Evolutionary conservation across 2,797 vertebrate species (phyloP).

Genomic region (Hypotaenidia okinawae): DNA sequence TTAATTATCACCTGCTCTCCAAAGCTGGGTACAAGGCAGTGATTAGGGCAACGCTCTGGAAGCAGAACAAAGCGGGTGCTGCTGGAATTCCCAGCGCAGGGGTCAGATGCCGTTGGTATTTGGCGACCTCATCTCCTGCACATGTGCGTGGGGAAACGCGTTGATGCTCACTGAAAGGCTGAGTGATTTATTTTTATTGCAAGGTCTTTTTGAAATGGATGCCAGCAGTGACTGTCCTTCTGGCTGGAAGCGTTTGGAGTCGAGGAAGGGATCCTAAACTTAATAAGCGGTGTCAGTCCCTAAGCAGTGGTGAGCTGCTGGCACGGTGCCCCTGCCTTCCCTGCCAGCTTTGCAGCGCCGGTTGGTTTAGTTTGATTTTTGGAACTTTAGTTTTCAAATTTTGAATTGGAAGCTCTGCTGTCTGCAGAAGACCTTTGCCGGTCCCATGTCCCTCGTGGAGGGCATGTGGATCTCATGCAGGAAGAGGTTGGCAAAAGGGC

Average conservation of each 20-base stretch:
- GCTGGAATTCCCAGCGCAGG: conserved; percentile 55
- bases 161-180: conserved; percentile 47
- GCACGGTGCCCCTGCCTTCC: neutral
- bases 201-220: conserved; percentile 59
- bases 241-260: conserved; percentile 32
- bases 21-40: neutral
- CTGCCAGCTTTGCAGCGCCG: conserved; percentile 11
- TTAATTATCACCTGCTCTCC: conserved; percentile 61
- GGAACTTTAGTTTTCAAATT: neutral
- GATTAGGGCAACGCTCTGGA: neutral
- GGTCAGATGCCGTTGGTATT: conserved; percentile 54
- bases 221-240: conserved; percentile 53
- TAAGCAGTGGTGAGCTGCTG: conserved; percentile 5
- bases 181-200: conserved; percentile 70
- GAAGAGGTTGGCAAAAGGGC: neutral
- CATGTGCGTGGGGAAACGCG: neutral
- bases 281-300: conserved; percentile 9
- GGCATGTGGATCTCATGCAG: neutral
- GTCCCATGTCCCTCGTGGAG: neutral
- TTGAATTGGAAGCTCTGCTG: neutral
- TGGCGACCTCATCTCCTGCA: conserved; percentile 53
- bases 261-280: neutral
- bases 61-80: conserved; percentile 34
- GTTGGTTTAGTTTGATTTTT: conserved; percentile 33
- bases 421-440: neutral